Conservation (phyloP, 2,797 vertebrate species). For the Numenius phaeopus region DNA sequence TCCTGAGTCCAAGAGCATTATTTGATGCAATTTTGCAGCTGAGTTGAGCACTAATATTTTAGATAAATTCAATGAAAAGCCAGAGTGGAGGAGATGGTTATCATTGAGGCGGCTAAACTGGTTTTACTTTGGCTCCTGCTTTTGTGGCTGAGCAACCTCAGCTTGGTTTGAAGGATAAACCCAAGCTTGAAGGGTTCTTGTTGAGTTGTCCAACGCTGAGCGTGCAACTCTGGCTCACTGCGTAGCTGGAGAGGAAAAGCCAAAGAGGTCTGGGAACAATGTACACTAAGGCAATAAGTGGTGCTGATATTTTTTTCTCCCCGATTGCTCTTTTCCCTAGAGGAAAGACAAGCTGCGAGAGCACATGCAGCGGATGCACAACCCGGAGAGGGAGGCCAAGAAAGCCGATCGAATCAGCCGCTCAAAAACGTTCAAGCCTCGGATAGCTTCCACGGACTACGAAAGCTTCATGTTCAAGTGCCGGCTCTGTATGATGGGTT, state of each 20-base stretch:
- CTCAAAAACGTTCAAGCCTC: slow-evolving; percentile 93
- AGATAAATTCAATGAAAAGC: neutral
- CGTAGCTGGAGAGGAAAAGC: neutral
- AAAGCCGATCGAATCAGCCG: slow-evolving; percentile 94
- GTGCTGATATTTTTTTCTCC: neutral
- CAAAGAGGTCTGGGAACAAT: neutral
- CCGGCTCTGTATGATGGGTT: slow-evolving; percentile 98
- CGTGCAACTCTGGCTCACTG: neutral
- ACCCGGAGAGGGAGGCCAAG: slow-evolving; percentile 96
- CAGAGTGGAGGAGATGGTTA: neutral
- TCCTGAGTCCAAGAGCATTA: neutral
- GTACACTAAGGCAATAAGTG: fast-evolving
- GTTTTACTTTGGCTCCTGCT: neutral
- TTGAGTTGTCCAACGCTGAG: neutral
- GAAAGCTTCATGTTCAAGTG: slow-evolving; percentile 99
- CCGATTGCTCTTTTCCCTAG: slow-evolving; percentile 62
- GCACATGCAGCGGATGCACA: slow-evolving; percentile 99
- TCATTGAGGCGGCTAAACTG: neutral
- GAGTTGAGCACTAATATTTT: neutral
- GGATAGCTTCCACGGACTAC: slow-evolving; percentile 92
- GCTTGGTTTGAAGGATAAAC: neutral
- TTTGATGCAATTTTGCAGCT: neutral
- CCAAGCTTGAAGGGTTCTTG: neutral
- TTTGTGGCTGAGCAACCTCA: neutral
- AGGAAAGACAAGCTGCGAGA: slow-evolving; percentile 98